Evolutionary conservation across 2,797 vertebrate genomes (phyloP), one percentile per base, ranked within the genome.

Genomic region (Cuculus canorus): DNA sequence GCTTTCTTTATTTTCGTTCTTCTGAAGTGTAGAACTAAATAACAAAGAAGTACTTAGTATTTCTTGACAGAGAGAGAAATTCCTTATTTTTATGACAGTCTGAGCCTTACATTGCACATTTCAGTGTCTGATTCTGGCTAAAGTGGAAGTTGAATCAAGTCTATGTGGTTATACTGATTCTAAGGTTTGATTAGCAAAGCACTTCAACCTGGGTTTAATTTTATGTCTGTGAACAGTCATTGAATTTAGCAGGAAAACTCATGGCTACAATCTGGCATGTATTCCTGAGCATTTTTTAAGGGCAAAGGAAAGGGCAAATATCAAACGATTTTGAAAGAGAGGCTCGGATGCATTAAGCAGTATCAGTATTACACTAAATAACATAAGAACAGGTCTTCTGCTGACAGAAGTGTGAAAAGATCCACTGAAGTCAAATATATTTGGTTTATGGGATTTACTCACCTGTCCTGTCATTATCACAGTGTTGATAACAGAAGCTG

Each of bases 1-100:
- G 81, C 0, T 91, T 70, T 57, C 66, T 89, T 72, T 39, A 65
- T 54, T 85, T 93, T 88, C 92, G 39, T 90, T 75, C 82, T 66
- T 90, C 82, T 77, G 13, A 94, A 75, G 27, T 18, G 23, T 43
- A 70, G 73, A 90, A 70, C 52, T 86, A 96, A 94, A 90, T 90
- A 86, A 84, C 41, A 63, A 64, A 88, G 85, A 76, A 59, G 1
- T 9, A 23, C n/a, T 90, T 68, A 91, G 10, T 66, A 30, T 88
- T 94, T 91, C 60, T 81, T 84, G 77, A 83, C 43, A 94, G 86
- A 91, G 85, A 70, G 32, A n/a, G 17, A 66, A 45, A 72, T 81
- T 83, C 77, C 56, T 70, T 82, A 73, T 83, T 83, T 88, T 84
- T 92, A 11, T 84, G 77, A 53, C 8, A 82, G 41, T 33, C 32